Evolutionary conservation across 2,888 invertebrate species (phyloP).

Genomic region (Muscina levida): DNA sequence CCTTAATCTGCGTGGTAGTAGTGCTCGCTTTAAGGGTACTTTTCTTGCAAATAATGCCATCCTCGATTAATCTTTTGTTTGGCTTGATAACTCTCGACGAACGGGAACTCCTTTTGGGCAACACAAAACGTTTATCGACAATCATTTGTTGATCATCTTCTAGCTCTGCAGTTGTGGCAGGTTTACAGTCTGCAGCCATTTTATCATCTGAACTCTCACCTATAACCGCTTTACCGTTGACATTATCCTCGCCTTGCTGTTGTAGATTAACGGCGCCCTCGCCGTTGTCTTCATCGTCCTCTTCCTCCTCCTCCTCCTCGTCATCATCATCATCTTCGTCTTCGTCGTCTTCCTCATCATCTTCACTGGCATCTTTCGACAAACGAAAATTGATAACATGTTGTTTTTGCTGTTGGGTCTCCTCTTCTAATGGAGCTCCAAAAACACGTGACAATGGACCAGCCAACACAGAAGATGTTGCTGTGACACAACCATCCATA

Average conservation of each 20-base stretch:
- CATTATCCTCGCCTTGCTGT: not conserved
- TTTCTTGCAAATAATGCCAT: constrained; percentile 80
- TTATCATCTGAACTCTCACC: not conserved
- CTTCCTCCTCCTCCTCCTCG: not conserved
- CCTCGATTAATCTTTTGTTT: constrained; percentile 90
- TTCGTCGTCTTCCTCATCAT: constrained; percentile 67
- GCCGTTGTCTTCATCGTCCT: constrained; percentile 16
- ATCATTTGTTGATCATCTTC: constrained; percentile 70
- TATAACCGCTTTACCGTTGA: constrained; percentile 31
- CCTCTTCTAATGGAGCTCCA: constrained; percentile 73
- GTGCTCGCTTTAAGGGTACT: constrained; percentile 60
- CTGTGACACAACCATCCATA: constrained; percentile 6
- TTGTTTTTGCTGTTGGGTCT: constrained; percentile 68
- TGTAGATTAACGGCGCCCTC: constrained; percentile 38
- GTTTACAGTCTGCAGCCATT: not conserved
- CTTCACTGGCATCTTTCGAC: constrained; percentile 53
- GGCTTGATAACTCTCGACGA: constrained; percentile 94
- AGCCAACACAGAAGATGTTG: constrained; percentile 56
- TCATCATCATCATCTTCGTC: constrained; percentile 46
- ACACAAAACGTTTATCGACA: constrained; percentile 82
- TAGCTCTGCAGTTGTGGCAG: constrained; percentile 32
- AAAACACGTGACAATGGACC: constrained; percentile 73
- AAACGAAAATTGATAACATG: constrained; percentile 73
- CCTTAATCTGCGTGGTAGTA: constrained; percentile 42
- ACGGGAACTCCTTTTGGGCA: constrained; percentile 90